Base-by-base conservation (phyloP, 2,888 invertebrate species). In the Cephalotes varians region DNA sequence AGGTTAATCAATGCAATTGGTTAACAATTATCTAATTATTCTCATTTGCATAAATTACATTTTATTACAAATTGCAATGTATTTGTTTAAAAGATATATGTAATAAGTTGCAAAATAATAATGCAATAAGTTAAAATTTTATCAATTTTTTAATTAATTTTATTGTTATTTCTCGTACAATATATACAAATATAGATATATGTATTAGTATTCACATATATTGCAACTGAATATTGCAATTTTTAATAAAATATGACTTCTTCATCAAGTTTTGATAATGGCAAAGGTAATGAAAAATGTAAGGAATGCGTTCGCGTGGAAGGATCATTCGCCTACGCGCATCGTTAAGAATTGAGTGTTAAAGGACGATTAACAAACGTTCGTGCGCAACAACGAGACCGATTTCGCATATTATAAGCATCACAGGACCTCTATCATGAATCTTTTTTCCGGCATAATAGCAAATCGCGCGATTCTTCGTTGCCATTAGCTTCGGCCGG, bases 391-490 rank as follows among this genome's bases (percentile, higher is more conserved):
- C 21, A 21, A 28, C 31, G n/a, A 73, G 49, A 58, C 15, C 34
- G 25, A 65, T 67, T 76, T 76, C 54, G 67, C 40, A 40, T 49
- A 21, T 15, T 40, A 67, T 54, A 76, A 54, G 18, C n/a, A n/a
- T 54, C 40, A 28, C 40, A 21, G 67, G 40, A 76, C 25, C 40
- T 25, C 12, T 62, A 34, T 73, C 34, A 12, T 44, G 18, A 65
- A 44, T 58, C 44, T 44, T 58, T 69, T 69, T 31, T 21, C 9
- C 21, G 28, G 15, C n/a, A 21, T 67, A 77, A 79, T 56, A 44
- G 56, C 77, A 67, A 28, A 15, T 3, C 28, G 21, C 10, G 40
- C 49, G 54, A 54, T 40, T 77, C 34, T 21, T 65, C 34, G 49
- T 37, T 21, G 54, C 37, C 15, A 67, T 67, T 51, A 67, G 12